These are phyloP conservation scores for Macrosoma leucophasiata DNA, from an alignment of 2,888 invertebrate species.

Conservation along the genomic window DNA sequence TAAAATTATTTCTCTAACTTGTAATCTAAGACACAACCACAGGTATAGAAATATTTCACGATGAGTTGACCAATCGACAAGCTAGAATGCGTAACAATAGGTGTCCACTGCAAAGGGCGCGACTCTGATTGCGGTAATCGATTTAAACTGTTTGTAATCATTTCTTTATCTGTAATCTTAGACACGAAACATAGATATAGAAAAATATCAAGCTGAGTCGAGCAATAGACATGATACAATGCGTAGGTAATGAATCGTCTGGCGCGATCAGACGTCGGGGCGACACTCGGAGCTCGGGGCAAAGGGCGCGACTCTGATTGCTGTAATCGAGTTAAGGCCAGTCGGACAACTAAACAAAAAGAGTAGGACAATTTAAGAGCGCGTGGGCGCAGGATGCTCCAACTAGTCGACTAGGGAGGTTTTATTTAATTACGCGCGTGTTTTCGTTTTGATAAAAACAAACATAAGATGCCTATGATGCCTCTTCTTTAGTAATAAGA, in stretches of 20 bases:
- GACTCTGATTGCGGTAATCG: conserved; percentile 1
- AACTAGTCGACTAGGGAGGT: conserved; percentile 39
- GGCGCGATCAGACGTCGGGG: conserved; percentile 40
- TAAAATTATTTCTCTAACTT: too few species aligned
- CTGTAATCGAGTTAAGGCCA: conserved; percentile 66
- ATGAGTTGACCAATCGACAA: too few species aligned
- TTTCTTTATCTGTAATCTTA: not conserved
- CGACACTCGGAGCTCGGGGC: conserved; percentile 42
- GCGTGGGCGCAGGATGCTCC: conserved; percentile 63
- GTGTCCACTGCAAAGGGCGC: too few species aligned
- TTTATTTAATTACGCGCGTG: conserved; percentile 39
- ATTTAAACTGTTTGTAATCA: not conserved
- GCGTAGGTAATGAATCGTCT: conserved; percentile 25
- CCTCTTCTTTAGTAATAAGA: too few species aligned
- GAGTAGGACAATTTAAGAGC: conserved; percentile 59
- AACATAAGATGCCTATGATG: conserved; percentile 30
- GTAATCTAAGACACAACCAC: too few species aligned
- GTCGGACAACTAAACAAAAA: conserved; percentile 64
- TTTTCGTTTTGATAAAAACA: conserved; percentile 29
- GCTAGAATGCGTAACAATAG: too few species aligned
- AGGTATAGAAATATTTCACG: too few species aligned
- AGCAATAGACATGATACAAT: conserved; percentile 14
- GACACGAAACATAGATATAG: not conserved
- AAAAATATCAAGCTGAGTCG: not conserved
- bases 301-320: conserved; percentile 70